Conservation (phyloP, 2,888 invertebrate genomes). For the Dusona sp. region DNA sequence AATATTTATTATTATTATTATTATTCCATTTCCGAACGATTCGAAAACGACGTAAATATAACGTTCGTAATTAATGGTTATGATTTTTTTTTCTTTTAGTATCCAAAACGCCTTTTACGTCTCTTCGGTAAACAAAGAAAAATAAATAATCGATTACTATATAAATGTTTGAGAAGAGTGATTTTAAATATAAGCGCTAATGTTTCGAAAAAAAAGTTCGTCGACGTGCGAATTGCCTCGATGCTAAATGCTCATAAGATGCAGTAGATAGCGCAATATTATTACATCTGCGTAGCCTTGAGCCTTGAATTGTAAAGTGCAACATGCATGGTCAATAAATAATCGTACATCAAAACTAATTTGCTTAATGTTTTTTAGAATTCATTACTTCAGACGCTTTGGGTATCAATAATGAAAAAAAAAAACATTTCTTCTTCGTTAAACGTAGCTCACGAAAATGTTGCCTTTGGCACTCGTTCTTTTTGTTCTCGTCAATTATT, state of each 20-base stretch:
- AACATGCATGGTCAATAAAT: background rate
- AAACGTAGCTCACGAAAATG: no score
- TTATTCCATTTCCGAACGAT: background rate
- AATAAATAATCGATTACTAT: background rate
- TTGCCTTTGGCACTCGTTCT: no score
- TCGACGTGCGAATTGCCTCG: conserved; percentile 7
- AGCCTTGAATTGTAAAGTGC: background rate
- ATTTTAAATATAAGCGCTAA: background rate
- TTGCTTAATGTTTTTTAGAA: background rate
- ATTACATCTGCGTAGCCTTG: background rate
- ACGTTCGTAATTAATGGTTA: background rate
- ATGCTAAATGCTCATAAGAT: background rate
- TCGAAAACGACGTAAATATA: background rate
- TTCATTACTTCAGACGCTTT: no score
- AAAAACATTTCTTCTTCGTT: no score
- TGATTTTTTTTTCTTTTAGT: background rate
- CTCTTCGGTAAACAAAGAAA: background rate
- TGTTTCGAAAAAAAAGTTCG: background rate
- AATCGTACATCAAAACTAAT: background rate
- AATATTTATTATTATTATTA: background rate
- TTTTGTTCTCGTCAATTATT: no score
- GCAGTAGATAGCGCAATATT: background rate
- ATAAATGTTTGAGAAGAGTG: no score
- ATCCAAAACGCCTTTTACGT: background rate
- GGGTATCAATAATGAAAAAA: no score